phyloP scores from a whole-genome alignment of 2,888 invertebrate species.

The Drosophila colorata region DNA sequence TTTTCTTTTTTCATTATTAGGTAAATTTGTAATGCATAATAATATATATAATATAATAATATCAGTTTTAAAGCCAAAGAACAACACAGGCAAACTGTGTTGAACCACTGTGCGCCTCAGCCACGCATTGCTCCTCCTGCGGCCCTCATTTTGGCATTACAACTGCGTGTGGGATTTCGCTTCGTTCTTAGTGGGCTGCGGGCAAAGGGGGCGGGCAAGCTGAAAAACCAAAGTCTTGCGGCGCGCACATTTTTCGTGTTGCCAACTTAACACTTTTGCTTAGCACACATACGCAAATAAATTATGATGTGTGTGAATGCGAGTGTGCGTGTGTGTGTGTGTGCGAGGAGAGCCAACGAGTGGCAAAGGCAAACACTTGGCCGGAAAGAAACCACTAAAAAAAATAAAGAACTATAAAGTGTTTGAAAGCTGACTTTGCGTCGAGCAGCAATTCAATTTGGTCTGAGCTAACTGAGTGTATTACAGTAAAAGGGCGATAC shows the following conservation, averaged over 20 bases:
- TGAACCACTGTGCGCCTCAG: slow-evolving; percentile 43
- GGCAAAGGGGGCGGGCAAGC: slow-evolving; percentile 15
- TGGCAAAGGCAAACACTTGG: slow-evolving; percentile 69
- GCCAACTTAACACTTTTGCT: slow-evolving; percentile 79
- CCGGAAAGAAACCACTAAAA: slow-evolving; percentile 35
- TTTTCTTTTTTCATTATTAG: too few species aligned
- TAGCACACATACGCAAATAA: slow-evolving; percentile 58
- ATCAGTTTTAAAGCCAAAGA: too few species aligned
- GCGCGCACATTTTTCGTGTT: slow-evolving; percentile 74
- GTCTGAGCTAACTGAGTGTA: slow-evolving; percentile 58
- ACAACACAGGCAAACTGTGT: neutral
- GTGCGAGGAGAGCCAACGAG: slow-evolving; percentile 66
- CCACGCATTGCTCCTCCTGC: slow-evolving; percentile 6
- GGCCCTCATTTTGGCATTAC: neutral
- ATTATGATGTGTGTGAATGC: slow-evolving; percentile 48
- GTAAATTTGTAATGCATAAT: too few species aligned
- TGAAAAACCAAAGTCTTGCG: slow-evolving; percentile 73
- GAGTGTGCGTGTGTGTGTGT: slow-evolving; percentile 34
- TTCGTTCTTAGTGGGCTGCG: slow-evolving; percentile 10
- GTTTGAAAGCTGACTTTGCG: slow-evolving; percentile 65
- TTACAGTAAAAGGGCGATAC: slow-evolving; percentile 35
- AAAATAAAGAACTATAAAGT: slow-evolving; percentile 67
- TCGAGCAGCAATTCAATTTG: slow-evolving; percentile 71
- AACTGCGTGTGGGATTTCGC: slow-evolving; percentile 26
- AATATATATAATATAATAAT: too few species aligned